Conservation (phyloP, 2,113 vertebrate genomes). For the Alosa alosa region DNA sequence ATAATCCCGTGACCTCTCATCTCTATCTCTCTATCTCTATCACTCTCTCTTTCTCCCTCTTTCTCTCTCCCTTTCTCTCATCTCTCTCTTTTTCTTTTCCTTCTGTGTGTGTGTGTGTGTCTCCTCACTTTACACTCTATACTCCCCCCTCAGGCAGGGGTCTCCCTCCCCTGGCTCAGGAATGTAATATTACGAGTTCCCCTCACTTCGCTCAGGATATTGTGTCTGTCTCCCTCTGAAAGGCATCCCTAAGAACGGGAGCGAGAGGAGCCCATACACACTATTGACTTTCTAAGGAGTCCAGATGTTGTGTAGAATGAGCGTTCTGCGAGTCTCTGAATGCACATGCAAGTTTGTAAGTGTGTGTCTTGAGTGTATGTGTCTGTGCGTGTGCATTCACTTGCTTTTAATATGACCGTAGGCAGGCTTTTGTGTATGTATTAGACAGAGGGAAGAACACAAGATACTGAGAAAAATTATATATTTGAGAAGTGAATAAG, state of each 20-base stretch:
- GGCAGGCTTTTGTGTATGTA: background rate
- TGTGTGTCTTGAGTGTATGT: conserved; percentile 33
- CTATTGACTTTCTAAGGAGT: conserved; percentile 80
- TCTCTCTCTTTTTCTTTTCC: conserved; percentile 27
- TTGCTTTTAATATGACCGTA: background rate
- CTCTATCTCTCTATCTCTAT: background rate
- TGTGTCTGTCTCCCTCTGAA: conserved; percentile 80
- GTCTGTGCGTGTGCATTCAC: background rate
- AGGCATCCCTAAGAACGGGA: conserved; percentile 78
- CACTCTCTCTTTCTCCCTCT: conserved; percentile 37
- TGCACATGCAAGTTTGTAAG: conserved; percentile 22
- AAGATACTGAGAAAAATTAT: background rate
- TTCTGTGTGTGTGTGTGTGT: conserved; percentile 36
- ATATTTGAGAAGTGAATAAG: background rate
- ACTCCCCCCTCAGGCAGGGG: conserved; percentile 69
- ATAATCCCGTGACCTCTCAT: background rate
- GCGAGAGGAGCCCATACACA: conserved; percentile 72
- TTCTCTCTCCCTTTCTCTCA: conserved; percentile 28
- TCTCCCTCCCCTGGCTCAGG: conserved; percentile 62
- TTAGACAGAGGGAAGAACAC: background rate
- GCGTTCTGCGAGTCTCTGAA: conserved; percentile 69
- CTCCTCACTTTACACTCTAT: conserved; percentile 51
- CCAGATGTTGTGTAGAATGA: conserved; percentile 73
- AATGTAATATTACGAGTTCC: conserved; percentile 84
- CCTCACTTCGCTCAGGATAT: conserved; percentile 84